Evolutionary conservation across 2,113 vertebrate genomes (phyloP), one percentile per base, ranked within the genome.

Genomic region (Lagopus leucura): DNA sequence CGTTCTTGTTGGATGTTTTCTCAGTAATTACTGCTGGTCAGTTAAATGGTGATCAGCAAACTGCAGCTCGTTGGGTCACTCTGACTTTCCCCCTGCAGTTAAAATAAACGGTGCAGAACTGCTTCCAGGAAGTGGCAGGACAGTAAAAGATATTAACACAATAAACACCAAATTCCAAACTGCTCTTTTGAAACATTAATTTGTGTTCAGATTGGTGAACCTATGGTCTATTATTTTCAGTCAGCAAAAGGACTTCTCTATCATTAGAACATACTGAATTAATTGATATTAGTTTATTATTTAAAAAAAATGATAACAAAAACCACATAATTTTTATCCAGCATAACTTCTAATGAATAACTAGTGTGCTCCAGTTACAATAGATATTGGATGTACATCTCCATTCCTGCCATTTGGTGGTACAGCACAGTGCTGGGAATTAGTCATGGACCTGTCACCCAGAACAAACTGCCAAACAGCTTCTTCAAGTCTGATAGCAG

Each of bases 121-220:
- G 27, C 80, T 75, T 90, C 67, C 72, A 83, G 71, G 78, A 78
- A 78, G 32, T 1, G 5, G 47, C 47, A 76, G 88, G 90, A 87
- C 70, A 95, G 63, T 75, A 75, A 50, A 95, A 86, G 28, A 58
- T 73, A 13, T 48, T 81, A 42, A 70, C 38, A 74, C 27, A 78
- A 57, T 84, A 72, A 95, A 92, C 55, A 52, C 15, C 71, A 42
- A 88, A 79, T 69, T 36, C 61, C 10, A 80, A 71, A 65, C 50
- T 78, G 83, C 54, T 89, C 16, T 54, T 73, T 63, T 75, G 64
- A 77, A 87, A 78, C 16, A 50, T n/a, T 34, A 13, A 0, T 78
- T 47, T 38, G 42, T 43, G 36, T 71, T 78, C 89, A 50, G 48
- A 38, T 80, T 9, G 0, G 42, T 86, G 91, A 48, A 78, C 16